Evolutionary conservation across 2,888 invertebrate genomes (phyloP).

Genomic region (Phaonia tiefii): DNA sequence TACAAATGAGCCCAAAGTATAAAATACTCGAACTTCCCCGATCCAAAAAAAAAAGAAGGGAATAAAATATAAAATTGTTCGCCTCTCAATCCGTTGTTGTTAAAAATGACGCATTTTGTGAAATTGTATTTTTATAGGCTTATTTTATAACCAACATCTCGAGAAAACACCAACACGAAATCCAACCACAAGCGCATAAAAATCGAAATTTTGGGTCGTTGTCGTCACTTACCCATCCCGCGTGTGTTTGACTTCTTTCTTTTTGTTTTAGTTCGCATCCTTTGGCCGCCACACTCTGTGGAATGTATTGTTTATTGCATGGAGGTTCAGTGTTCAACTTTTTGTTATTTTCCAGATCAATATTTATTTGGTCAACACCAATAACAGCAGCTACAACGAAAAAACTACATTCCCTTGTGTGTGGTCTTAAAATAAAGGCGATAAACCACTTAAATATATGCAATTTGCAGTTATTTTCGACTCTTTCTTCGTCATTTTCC

Average conservation of each 20-base stretch:
- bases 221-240: background rate
- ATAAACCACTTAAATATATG: conserved; percentile 75
- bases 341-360: conserved; percentile 9
- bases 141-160: background rate
- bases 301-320: background rate
- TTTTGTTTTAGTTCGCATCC: no score
- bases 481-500: background rate
- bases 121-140: conserved; percentile 33
- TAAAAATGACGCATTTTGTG: background rate
- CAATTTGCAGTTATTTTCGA: conserved; percentile 11
- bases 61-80: conserved; percentile 1
- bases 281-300: background rate
- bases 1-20: background rate
- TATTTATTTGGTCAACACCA: conserved; percentile 18
- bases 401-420: conserved; percentile 42
- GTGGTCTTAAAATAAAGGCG: conserved; percentile 66
- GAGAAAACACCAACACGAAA: background rate
- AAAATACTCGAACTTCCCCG: background rate
- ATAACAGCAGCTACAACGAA: conserved; percentile 7
- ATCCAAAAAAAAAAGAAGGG: conserved; percentile 9
- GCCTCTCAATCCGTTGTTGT: background rate
- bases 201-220: conserved; percentile 28
- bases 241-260: no score
- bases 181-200: conserved; percentile 29
- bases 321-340: background rate